Evolutionary conservation across 2,888 invertebrate species (phyloP).

Genomic region (Corythucha ciliata): DNA sequence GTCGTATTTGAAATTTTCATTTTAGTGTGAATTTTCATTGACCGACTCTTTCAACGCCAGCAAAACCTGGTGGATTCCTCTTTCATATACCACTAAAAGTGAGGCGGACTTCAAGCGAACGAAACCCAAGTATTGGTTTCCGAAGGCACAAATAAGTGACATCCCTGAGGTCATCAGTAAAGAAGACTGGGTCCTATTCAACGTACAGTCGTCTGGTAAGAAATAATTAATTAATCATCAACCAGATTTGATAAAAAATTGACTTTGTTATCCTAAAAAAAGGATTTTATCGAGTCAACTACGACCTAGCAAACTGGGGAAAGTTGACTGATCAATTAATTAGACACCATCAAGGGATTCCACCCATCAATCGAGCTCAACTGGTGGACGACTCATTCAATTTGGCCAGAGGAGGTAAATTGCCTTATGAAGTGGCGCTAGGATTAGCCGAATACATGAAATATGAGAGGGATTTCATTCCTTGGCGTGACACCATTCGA

Average conservation of each 20-base stretch:
- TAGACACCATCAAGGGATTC: slow-evolving; percentile 46
- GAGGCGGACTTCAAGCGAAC: slow-evolving; percentile 41
- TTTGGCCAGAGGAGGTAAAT: slow-evolving; percentile 58
- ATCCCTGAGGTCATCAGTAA: slow-evolving; percentile 27
- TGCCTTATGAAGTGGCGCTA: slow-evolving; percentile 64
- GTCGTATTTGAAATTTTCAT: not conserved
- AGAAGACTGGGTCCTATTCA: slow-evolving; percentile 51
- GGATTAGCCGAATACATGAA: slow-evolving; percentile 68
- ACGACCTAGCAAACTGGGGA: slow-evolving; percentile 51
- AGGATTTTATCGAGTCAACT: slow-evolving; percentile 61
- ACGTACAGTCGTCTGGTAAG: slow-evolving; percentile 51
- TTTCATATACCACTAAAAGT: slow-evolving; percentile 40
- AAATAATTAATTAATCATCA: not conserved
- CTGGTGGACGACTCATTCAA: slow-evolving; percentile 78
- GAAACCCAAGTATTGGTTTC: slow-evolving; percentile 43
- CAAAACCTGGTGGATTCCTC: slow-evolving; percentile 43
- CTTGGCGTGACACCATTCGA: slow-evolving; percentile 73
- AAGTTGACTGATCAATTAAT: slow-evolving; percentile 45
- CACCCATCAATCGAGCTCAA: slow-evolving; percentile 66
- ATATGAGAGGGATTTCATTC: slow-evolving; percentile 69
- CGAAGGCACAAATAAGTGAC: slow-evolving; percentile 26
- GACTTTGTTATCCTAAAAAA: too few species aligned
- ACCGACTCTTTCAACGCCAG: not conserved
- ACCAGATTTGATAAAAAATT: too few species aligned
- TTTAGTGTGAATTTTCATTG: slow-evolving; percentile 17